A percentile compares a stretch with the other conserved stretches of the same genome.
These are phyloP conservation scores for Brachyhypopomus occidentalis DNA, from an alignment of 2,113 vertebrate genomes.

Conservation along the genomic window DNA sequence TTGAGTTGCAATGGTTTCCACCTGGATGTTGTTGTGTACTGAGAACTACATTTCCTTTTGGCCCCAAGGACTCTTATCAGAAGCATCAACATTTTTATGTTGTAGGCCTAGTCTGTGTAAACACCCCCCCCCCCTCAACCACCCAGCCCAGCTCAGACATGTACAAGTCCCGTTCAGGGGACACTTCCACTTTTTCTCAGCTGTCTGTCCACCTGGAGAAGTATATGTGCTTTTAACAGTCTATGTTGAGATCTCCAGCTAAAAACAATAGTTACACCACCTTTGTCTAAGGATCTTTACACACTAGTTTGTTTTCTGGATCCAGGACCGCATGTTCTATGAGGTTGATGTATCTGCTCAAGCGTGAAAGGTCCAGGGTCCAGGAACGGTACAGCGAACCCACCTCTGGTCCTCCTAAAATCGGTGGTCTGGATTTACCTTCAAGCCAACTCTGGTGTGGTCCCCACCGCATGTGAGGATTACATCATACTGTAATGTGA, in stretches of 20 bases:
- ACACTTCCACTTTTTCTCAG: constrained; percentile 8
- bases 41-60: neutral
- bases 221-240: neutral
- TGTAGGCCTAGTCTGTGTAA: constrained; percentile 8
- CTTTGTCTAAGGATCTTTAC: neutral
- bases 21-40: constrained; percentile 13
- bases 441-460: no score
- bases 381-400: no score
- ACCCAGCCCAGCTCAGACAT: constrained; percentile 25
- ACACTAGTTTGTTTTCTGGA: no score
- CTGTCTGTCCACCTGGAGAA: constrained; percentile 34
- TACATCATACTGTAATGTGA: no score
- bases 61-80: constrained; percentile 30
- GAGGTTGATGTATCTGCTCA: no score
- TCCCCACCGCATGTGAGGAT: no score
- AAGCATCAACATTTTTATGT: constrained; percentile 26
- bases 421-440: no score
- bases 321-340: no score
- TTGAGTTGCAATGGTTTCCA: neutral
- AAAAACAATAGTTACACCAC: neutral
- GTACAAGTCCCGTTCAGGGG: constrained; percentile 13
- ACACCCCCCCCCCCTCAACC: constrained; percentile 14
- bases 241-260: neutral
- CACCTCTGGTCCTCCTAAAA: no score
- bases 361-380: no score